phyloP scores from a whole-genome alignment of 2,113 vertebrate species.

The Salvelinus alpinus region DNA sequence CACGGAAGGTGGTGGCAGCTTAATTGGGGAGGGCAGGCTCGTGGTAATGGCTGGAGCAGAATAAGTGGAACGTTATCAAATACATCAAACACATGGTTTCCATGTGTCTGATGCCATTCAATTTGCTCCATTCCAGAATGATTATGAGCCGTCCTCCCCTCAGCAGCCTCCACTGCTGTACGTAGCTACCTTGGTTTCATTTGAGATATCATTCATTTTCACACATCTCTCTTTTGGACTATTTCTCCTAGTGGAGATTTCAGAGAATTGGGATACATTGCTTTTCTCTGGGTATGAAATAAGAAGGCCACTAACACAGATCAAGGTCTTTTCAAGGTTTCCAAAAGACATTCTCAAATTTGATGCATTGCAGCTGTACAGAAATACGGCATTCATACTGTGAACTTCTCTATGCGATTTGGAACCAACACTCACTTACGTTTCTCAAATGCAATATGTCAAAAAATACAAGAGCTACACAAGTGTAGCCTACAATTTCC shows the following conservation, averaged over 20 bases:
- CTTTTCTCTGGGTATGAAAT: too few relatives aligned
- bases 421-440: conserved; percentile 15
- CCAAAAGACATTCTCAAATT: neutral
- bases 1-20: too few relatives aligned
- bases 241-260: neutral
- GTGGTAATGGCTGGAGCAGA: too few relatives aligned
- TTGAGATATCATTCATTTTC: neutral
- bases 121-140: neutral
- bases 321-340: neutral
- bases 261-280: neutral
- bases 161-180: neutral
- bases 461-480: conserved; percentile 31
- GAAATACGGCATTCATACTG: neutral
- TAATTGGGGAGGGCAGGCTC: too few relatives aligned
- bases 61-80: too few relatives aligned
- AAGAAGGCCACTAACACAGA: too few relatives aligned
- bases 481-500: neutral
- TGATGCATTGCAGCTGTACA: neutral
- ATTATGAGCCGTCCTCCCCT: too few relatives aligned
- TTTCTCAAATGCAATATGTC: conserved; percentile 44
- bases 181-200: neutral
- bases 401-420: neutral
- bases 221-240: neutral
- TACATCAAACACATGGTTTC: conserved; percentile 13
- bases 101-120: conserved; percentile 36